Percentiles rank a stretch among this genome's conserved stretches.
phyloP scores from a whole-genome alignment of 2,888 invertebrate genomes.

The Perizoma flavofasciatum region DNA sequence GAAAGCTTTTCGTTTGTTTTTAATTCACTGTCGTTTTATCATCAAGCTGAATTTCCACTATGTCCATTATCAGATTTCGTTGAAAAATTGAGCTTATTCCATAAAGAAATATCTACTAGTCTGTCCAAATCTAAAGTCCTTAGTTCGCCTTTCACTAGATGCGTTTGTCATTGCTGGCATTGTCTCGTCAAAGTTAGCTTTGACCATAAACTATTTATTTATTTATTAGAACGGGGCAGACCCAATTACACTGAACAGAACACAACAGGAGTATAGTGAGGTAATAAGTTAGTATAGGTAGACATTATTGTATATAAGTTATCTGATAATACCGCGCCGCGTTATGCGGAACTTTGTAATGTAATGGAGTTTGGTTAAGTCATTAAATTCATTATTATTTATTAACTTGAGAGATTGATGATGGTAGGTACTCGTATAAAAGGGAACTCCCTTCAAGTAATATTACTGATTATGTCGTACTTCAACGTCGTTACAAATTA shows the following conservation, averaged over 20 bases:
- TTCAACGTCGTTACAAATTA: neutral
- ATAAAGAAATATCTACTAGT: too few species aligned
- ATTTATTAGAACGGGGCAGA: too few species aligned
- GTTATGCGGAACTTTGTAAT: slow-evolving; percentile 47
- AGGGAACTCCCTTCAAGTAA: slow-evolving; percentile 32
- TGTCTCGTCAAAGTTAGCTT: too few species aligned
- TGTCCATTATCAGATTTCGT: slow-evolving; percentile 6
- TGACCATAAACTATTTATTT: too few species aligned
- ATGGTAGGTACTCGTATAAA: slow-evolving; percentile 30
- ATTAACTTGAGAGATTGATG: slow-evolving; percentile 41
- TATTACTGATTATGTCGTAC: slow-evolving; percentile 28
- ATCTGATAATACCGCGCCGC: slow-evolving; percentile 29
- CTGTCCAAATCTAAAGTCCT: too few species aligned
- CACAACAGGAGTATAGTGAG: too few species aligned
- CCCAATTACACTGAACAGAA: too few species aligned
- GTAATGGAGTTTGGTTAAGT: slow-evolving; percentile 56
- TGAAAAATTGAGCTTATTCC: slow-evolving; percentile 16
- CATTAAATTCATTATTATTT: slow-evolving; percentile 54
- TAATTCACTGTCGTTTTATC: slow-evolving; percentile 22
- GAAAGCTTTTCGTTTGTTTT: slow-evolving; percentile 36
- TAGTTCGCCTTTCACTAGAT: too few species aligned
- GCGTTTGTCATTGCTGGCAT: too few species aligned
- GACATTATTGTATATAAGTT: slow-evolving; percentile 30
- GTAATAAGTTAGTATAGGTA: too few species aligned
- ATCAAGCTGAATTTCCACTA: neutral